A percentile compares a stretch with the other conserved stretches of the same genome.
phyloP scores from a whole-genome alignment of 2,113 vertebrate genomes.

The Cyphomyrus discorhynchus region DNA sequence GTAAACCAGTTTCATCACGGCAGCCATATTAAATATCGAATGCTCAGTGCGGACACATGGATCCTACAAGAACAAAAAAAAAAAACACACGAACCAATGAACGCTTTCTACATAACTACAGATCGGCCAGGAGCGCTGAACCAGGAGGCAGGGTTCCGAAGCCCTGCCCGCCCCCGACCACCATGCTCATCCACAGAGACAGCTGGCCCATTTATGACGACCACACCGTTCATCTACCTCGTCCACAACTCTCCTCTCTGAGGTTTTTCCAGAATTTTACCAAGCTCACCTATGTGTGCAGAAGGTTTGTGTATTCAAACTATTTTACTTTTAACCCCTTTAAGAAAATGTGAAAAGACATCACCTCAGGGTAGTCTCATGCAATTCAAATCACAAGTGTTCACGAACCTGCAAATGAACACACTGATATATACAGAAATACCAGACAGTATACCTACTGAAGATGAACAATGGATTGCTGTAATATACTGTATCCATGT shows the following conservation, averaged over 20 bases:
- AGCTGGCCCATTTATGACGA: not conserved
- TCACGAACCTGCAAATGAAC: not conserved
- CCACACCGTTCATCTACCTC: not conserved
- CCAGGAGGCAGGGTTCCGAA: not conserved
- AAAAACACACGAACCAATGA: not conserved
- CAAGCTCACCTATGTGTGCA: conserved; percentile 45
- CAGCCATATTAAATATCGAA: not conserved
- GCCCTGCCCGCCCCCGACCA: not conserved
- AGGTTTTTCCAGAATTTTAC: not conserved
- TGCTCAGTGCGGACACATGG: not conserved
- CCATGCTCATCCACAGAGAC: not conserved
- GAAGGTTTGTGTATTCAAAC: not conserved
- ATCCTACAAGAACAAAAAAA: not conserved
- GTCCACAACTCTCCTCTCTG: not conserved
- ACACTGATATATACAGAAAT: not conserved
- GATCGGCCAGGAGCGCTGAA: not conserved
- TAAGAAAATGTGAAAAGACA: not conserved
- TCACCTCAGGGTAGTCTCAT: not conserved
- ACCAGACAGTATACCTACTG: not conserved
- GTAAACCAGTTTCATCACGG: not conserved
- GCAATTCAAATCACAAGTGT: not conserved
- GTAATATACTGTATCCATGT: not conserved
- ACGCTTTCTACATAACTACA: not conserved
- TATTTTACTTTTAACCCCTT: not conserved
- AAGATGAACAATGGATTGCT: not conserved